Conservation (phyloP, 2,113 vertebrate genomes). For the Xyrauchen texanus region DNA sequence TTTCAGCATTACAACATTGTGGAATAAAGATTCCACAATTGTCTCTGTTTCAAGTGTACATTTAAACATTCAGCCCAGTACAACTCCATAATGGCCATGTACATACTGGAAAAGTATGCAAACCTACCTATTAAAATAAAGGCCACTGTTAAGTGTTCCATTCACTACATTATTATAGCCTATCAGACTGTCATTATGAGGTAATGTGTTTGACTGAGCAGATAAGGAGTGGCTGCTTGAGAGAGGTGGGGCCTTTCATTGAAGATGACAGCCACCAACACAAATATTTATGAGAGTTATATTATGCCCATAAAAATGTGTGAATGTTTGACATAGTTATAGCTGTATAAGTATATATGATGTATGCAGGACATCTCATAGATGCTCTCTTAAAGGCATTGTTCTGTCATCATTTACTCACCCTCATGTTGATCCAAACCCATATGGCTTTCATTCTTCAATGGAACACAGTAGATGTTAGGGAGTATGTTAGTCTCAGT, state of each 20-base stretch:
- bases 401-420: too few relatives aligned
- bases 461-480: too few relatives aligned
- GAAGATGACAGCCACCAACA: not conserved
- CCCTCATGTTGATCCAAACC: too few relatives aligned
- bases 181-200: slow-evolving; percentile 40
- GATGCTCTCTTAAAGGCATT: too few relatives aligned
- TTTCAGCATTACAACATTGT: not conserved
- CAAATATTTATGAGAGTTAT: not conserved
- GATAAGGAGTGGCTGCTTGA: slow-evolving; percentile 25
- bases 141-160: not conserved
- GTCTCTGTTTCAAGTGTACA: not conserved
- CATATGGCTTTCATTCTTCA: too few relatives aligned
- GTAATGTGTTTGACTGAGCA: slow-evolving; percentile 46
- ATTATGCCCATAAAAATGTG: not conserved
- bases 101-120: slow-evolving; percentile 15
- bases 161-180: not conserved
- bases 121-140: slow-evolving; percentile 19
- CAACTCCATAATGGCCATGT: slow-evolving; percentile 1
- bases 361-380: too few relatives aligned
- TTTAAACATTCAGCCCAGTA: not conserved
- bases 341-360: not conserved
- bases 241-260: slow-evolving; percentile 35
- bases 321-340: slow-evolving; percentile 4
- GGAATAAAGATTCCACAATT: not conserved
- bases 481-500: too few relatives aligned